A percentile compares a stretch with the other conserved stretches of the same genome.
phyloP scores from a whole-genome alignment of 2,797 vertebrate genomes.

The Cossypha niveicapilla region DNA sequence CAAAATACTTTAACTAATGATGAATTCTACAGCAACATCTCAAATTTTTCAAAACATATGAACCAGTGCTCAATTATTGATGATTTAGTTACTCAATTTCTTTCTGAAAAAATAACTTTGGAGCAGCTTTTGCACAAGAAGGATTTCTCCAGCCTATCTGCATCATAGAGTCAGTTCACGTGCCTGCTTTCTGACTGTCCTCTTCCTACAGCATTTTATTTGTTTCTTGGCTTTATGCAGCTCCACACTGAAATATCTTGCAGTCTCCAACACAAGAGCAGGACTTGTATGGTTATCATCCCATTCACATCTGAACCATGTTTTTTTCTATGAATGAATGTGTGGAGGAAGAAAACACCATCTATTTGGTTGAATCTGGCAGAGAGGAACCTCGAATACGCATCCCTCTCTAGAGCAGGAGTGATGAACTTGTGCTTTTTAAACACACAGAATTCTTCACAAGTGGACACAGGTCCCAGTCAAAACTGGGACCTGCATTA shows the following conservation, averaged over 20 bases:
- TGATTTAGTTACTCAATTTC: background rate
- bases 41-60: background rate
- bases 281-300: background rate
- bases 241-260: background rate
- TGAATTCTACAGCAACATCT: background rate
- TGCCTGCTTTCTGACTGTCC: background rate
- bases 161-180: background rate
- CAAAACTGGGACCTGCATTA: background rate
- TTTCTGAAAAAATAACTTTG: background rate
- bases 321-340: background rate
- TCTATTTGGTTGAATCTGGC: background rate
- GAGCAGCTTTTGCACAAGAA: background rate
- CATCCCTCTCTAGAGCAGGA: background rate
- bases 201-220: background rate
- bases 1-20: background rate
- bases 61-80: background rate
- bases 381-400: background rate
- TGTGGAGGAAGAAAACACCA: background rate
- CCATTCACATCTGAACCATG: background rate
- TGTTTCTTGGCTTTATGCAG: background rate
- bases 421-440: background rate
- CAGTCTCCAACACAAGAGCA: background rate
- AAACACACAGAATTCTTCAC: background rate
- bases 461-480: background rate
- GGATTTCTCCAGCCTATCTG: background rate